phyloP scores from a whole-genome alignment of 2,113 vertebrate species.

The Elgaria multicarinata region DNA sequence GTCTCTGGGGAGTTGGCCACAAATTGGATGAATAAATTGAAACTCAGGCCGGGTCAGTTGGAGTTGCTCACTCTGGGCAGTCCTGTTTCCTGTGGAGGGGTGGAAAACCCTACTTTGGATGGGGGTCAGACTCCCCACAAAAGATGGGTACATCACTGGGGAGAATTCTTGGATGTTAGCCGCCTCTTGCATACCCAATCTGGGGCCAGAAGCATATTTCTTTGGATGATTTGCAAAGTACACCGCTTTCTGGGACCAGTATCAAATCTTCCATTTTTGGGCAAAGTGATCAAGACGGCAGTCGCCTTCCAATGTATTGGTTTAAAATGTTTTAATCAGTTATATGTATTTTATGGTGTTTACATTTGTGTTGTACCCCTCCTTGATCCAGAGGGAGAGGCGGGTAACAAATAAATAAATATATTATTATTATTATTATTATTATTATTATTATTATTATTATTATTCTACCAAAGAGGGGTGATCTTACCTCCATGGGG shows the following conservation, averaged over 20 bases:
- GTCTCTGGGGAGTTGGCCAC: not conserved
- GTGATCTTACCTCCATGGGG: constrained; percentile 87
- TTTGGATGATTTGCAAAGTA: not conserved
- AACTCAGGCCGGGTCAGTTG: not conserved
- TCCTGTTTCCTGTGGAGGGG: not conserved
- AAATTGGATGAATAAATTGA: not conserved
- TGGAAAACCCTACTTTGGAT: not conserved
- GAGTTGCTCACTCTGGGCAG: not conserved
- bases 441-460: too few relatives aligned
- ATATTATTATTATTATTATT: too few relatives aligned
- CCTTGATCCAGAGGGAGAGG: too few relatives aligned
- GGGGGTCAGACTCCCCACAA: not conserved
- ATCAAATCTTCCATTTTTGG: too few relatives aligned
- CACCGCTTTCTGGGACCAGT: not conserved
- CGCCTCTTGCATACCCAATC: not conserved
- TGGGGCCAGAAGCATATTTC: not conserved
- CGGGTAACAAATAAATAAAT: too few relatives aligned
- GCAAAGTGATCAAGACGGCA: too few relatives aligned
- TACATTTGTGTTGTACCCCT: too few relatives aligned
- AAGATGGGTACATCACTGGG: not conserved
- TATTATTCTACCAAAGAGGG: not conserved
- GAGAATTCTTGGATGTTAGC: not conserved
- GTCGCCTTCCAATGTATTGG: too few relatives aligned
- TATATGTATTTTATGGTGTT: too few relatives aligned
- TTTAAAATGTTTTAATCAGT: too few relatives aligned